These are phyloP conservation scores for Cromileptes altivelis DNA, from an alignment of 2,113 vertebrate species.

Conservation along the genomic window DNA sequence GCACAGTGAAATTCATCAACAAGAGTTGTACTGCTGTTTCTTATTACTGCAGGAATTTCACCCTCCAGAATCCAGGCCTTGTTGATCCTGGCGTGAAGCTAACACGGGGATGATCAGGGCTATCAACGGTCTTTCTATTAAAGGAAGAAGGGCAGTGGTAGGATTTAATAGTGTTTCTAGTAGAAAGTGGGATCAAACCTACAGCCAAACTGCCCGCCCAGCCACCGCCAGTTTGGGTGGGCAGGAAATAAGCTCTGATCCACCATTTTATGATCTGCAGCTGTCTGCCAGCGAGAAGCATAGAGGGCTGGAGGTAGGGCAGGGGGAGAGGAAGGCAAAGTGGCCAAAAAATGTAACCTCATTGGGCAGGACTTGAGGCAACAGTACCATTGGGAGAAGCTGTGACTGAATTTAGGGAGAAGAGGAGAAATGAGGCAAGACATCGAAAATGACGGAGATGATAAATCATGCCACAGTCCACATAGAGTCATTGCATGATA, in stretches of 20 bases:
- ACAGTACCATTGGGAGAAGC: conserved; percentile 42
- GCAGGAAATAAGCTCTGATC: conserved; percentile 78
- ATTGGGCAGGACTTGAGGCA: conserved; percentile 46
- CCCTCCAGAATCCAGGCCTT: conserved; percentile 61
- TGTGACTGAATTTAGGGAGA: conserved; percentile 62
- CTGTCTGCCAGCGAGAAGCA: conserved; percentile 56
- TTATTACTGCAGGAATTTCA: conserved; percentile 74
- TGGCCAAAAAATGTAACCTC: conserved; percentile 41
- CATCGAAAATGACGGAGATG: conserved; percentile 60
- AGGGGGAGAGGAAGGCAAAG: conserved; percentile 9
- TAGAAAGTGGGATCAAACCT: conserved; percentile 65
- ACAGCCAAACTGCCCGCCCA: conserved; percentile 35
- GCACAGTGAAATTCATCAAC: conserved; percentile 56
- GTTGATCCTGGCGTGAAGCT: conserved; percentile 65
- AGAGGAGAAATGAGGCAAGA: conserved; percentile 71
- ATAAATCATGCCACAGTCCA: conserved; percentile 70
- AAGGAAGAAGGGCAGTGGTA: conserved; percentile 52
- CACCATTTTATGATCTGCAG: conserved; percentile 75
- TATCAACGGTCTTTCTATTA: conserved; percentile 61
- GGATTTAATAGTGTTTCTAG: conserved; percentile 67
- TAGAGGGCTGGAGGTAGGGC: conserved; percentile 33
- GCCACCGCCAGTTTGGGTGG: conserved; percentile 69
- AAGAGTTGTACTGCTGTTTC: conserved; percentile 64
- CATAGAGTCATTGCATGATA: conserved; percentile 63
- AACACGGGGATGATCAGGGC: conserved; percentile 57